These are phyloP conservation scores for Etheostoma perlongum DNA, from an alignment of 2,797 vertebrate species.

Conservation along the genomic window DNA sequence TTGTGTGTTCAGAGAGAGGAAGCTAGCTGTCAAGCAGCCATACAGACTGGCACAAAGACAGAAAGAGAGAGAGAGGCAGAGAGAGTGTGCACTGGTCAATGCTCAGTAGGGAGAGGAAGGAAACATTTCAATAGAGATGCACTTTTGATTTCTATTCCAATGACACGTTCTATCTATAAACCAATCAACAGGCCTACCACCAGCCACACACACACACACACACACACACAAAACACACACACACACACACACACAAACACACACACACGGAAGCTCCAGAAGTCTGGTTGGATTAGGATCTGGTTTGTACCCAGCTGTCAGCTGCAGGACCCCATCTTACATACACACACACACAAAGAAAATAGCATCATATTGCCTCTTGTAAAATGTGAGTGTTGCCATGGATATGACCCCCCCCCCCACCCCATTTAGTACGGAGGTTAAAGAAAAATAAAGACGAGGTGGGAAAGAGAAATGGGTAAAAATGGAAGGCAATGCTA, in stretches of 20 bases:
- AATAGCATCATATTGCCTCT: conserved; percentile 66
- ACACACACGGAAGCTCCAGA: conserved; percentile 50
- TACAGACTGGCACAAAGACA: conserved; percentile 50
- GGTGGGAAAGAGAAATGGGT: neutral
- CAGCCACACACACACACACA: conserved; percentile 24
- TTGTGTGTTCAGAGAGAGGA: conserved; percentile 59
- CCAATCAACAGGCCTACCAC: conserved; percentile 63
- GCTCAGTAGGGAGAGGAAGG: conserved; percentile 78
- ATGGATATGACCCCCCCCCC: conserved; percentile 58
- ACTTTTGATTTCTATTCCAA: conserved; percentile 69
- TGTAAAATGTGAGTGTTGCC: conserved; percentile 77
- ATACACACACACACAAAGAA: conserved; percentile 27
- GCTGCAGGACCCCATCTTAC: conserved; percentile 62
- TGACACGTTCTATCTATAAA: conserved; percentile 58
- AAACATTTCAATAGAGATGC: conserved; percentile 70
- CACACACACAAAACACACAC: conserved; percentile 4
- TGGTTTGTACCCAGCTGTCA: conserved; percentile 82
- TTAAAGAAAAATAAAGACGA: conserved; percentile 46
- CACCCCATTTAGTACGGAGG: conserved; percentile 64
- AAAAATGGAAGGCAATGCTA: conserved; percentile 5
- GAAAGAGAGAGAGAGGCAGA: conserved; percentile 3
- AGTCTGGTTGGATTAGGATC: conserved; percentile 74
- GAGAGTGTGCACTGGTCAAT: conserved; percentile 53
- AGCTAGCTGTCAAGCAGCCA: conserved; percentile 64
- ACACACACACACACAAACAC: conserved; percentile 36